Evolutionary conservation across 2,113 vertebrate genomes (phyloP).

Genomic region (Dromiciops gliroides): DNA sequence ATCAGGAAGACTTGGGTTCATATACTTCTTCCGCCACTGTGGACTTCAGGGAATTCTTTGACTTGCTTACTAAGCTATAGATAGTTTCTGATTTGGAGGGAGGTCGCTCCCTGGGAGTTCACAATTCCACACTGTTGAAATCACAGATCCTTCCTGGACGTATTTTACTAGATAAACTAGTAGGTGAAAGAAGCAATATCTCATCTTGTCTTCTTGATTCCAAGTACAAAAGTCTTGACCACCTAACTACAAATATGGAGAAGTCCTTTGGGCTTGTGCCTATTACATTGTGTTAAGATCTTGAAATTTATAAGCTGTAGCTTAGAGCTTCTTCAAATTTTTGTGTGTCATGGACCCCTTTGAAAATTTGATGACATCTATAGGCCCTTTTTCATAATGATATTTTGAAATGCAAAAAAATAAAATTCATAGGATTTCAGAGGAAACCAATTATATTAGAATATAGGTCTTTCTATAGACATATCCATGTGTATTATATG

Average conservation of each 20-base stretch:
- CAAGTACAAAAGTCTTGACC: not conserved
- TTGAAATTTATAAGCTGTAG: not conserved
- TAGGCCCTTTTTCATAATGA: not conserved
- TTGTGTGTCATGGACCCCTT: not conserved
- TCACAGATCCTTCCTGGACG: too few relatives aligned
- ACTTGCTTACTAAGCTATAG: not conserved
- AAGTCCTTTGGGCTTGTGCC: not conserved
- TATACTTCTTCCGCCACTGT: not conserved
- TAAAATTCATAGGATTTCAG: not conserved
- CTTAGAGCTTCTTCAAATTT: not conserved
- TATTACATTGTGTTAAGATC: not conserved
- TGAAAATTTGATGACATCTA: not conserved
- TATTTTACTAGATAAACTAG: not conserved
- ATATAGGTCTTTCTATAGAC: not conserved
- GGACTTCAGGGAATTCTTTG: not conserved
- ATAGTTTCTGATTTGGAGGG: too few relatives aligned
- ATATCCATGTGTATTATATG: not conserved
- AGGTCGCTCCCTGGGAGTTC: too few relatives aligned
- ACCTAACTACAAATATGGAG: not conserved
- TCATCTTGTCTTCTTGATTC: not conserved
- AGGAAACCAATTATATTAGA: not conserved
- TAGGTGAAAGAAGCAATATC: not conserved
- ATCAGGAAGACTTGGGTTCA: not conserved
- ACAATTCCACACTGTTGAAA: too few relatives aligned
- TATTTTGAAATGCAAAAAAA: not conserved